A percentile compares a stretch with the other conserved stretches of the same genome.
Conservation (phyloP, 2,113 vertebrate genomes). For the Gallinago undulata region DNA sequence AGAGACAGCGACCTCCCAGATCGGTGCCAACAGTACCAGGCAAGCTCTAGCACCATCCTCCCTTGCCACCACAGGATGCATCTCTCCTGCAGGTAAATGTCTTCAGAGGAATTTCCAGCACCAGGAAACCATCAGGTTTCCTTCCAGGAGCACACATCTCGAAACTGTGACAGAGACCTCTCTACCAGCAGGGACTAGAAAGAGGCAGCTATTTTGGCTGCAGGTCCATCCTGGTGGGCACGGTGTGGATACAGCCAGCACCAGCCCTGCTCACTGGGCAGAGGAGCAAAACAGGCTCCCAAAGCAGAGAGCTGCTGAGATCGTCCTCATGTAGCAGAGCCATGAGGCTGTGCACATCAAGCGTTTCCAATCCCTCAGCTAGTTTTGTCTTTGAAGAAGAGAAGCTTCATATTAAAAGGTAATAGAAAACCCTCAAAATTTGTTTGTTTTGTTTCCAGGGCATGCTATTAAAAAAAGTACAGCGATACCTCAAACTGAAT, state of each 20-base stretch:
- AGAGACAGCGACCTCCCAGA: background rate
- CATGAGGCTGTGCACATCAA: background rate
- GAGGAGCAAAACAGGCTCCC: background rate
- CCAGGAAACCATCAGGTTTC: background rate
- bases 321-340: fast-evolving
- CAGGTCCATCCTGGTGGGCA: fast-evolving
- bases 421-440: background rate
- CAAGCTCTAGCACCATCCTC: background rate
- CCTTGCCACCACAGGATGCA: background rate
- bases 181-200: background rate
- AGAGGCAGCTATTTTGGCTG: background rate
- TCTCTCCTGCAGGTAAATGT: fast-evolving
- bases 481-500: background rate
- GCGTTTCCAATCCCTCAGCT: background rate
- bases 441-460: background rate
- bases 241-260: fast-evolving
- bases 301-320: background rate
- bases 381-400: background rate
- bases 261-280: background rate
- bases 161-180: background rate
- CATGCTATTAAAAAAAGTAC: background rate
- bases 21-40: fast-evolving
- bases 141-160: background rate
- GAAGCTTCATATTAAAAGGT: background rate
- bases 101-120: background rate